These are phyloP conservation scores for Noctilio leporinus DNA, from an alignment of 2,113 vertebrate genomes.

Conservation along the genomic window DNA sequence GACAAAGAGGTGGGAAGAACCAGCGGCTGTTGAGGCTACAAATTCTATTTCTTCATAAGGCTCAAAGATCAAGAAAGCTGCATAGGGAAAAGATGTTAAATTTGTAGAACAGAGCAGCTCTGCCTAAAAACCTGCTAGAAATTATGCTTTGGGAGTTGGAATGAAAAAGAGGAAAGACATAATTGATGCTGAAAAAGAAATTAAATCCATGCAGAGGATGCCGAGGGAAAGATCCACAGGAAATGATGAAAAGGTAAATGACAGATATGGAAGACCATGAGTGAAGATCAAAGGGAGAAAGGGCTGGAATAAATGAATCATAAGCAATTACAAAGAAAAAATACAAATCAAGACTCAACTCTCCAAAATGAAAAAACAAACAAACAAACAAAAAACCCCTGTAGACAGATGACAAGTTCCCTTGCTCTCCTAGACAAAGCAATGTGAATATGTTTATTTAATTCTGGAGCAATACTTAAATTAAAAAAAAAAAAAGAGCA, in stretches of 20 bases:
- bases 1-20: not conserved
- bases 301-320: not conserved
- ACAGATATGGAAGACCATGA: not conserved
- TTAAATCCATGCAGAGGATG: not conserved
- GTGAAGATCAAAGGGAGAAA: not conserved
- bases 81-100: not conserved
- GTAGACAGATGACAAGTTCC: not conserved
- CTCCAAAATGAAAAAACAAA: not conserved
- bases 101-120: not conserved
- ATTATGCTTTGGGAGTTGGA: not conserved
- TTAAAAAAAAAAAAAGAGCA: not conserved
- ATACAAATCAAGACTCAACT: not conserved
- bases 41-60: not conserved
- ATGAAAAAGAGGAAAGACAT: not conserved
- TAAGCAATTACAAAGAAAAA: slow-evolving; percentile 13
- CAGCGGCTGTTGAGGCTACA: not conserved
- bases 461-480: not conserved
- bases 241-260: slow-evolving; percentile 8
- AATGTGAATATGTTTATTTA: not conserved
- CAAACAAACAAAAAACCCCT: not conserved
- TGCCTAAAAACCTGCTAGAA: not conserved
- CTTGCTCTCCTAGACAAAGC: not conserved
- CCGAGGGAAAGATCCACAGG: not conserved
- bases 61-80: not conserved
- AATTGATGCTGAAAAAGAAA: not conserved